A percentile compares a stretch with the other conserved stretches of the same genome.
These are phyloP conservation scores for Trichacis sp. DNA, from an alignment of 2,888 invertebrate species.

Conservation along the genomic window DNA sequence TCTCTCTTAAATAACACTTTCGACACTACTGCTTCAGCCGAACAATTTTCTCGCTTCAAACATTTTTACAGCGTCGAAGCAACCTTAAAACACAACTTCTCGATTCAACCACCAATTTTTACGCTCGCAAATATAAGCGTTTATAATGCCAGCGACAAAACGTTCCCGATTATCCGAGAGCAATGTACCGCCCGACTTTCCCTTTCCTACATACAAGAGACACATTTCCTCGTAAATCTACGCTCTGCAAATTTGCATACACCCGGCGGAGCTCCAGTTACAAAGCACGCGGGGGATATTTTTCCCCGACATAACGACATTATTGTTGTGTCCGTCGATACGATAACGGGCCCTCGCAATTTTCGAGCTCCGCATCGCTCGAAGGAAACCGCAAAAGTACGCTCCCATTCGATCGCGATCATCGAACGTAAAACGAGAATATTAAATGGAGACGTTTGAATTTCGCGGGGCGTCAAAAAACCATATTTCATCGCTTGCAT, in stretches of 20 bases:
- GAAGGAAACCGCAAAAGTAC: not conserved
- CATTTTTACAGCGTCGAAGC: no score
- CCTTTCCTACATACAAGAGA: slow-evolving; percentile 15
- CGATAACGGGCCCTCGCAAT: slow-evolving; percentile 23
- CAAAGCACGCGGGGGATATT: slow-evolving; percentile 34
- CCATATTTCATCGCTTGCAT: not conserved
- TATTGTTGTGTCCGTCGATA: slow-evolving; percentile 37
- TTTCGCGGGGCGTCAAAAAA: not conserved
- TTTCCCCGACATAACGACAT: slow-evolving; percentile 39
- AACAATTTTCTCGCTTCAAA: no score
- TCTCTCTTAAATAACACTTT: no score
- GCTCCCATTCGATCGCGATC: not conserved
- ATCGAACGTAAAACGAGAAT: not conserved
- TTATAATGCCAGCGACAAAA: not conserved
- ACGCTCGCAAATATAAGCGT: not conserved
- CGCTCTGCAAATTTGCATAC: slow-evolving; percentile 35
- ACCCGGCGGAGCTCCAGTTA: slow-evolving; percentile 19
- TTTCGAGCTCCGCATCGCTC: slow-evolving; percentile 12
- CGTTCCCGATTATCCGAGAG: not conserved
- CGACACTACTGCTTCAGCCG: no score
- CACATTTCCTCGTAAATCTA: slow-evolving; percentile 39
- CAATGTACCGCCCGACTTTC: slow-evolving; percentile 30
- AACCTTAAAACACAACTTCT: no score
- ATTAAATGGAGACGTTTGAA: not conserved
- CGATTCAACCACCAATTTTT: not conserved